Percentiles rank a stretch among this genome's conserved stretches.
phyloP scores from a whole-genome alignment of 2,797 vertebrate species.

The Crenuchus spilurus region DNA sequence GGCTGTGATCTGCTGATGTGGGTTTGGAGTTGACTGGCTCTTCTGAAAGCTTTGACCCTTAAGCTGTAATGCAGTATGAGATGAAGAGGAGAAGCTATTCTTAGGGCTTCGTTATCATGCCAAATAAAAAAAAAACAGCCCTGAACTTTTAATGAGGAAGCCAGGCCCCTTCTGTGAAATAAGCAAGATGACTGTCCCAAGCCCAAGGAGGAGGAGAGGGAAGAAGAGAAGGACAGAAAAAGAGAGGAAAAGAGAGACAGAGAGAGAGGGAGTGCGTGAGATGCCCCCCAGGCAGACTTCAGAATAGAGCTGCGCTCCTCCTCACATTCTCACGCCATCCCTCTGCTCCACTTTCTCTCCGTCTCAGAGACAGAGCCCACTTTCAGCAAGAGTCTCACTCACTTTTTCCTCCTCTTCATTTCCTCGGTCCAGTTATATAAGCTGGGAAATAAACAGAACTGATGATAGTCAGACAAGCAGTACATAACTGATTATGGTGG shows the following conservation, averaged over 20 bases:
- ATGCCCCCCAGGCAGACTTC: conserved; percentile 49
- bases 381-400: conserved; percentile 47
- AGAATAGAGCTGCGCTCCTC: conserved; percentile 42
- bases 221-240: conserved; percentile 6
- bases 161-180: conserved; percentile 33
- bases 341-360: conserved; percentile 52
- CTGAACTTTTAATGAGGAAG: conserved; percentile 48
- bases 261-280: conserved; percentile 35
- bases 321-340: conserved; percentile 58
- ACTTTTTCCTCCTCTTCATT: conserved; percentile 46
- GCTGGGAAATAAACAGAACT: conserved; percentile 36
- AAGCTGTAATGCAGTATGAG: conserved; percentile 42
- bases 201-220: conserved; percentile 31
- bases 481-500: conserved; percentile 43
- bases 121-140: conserved; percentile 40
- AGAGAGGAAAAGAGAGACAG: conserved; percentile 18
- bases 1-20: conserved; percentile 36
- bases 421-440: conserved; percentile 51
- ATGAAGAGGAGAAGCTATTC: conserved; percentile 40
- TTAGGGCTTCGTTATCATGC: conserved; percentile 42
- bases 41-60: conserved; percentile 31
- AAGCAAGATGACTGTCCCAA: conserved; percentile 40
- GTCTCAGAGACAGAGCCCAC: conserved; percentile 45
- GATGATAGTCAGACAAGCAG: conserved; percentile 44
- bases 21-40: conserved; percentile 28